Conservation (phyloP, 2,113 vertebrate species). For the Laticauda colubrina region DNA sequence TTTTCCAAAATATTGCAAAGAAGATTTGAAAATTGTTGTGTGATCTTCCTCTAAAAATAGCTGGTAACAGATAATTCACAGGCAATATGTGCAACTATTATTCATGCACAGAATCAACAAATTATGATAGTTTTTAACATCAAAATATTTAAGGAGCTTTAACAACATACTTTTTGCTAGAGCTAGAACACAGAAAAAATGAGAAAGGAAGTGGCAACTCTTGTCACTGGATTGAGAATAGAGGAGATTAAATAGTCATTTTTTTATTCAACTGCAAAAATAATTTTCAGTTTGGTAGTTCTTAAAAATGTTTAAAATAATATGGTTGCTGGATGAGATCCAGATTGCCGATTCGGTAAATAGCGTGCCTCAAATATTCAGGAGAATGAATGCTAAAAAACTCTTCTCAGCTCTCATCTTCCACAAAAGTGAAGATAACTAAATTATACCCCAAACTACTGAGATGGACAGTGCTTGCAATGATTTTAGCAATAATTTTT, state of each 20-base stretch:
- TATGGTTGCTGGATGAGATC: not conserved
- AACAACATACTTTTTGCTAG: not conserved
- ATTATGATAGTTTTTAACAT: not conserved
- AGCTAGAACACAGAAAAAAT: not conserved
- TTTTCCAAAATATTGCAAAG: not conserved
- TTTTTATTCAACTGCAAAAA: not conserved
- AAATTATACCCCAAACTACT: not conserved
- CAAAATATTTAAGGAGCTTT: not conserved
- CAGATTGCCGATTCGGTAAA: not conserved
- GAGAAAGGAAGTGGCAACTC: not conserved
- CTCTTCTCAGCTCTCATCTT: not conserved
- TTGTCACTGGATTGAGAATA: not conserved
- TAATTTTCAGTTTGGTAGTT: not conserved
- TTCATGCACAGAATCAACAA: not conserved
- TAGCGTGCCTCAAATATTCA: not conserved
- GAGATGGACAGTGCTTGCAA: not conserved
- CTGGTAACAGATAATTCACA: not conserved
- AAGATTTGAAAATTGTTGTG: not conserved
- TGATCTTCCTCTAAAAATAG: not conserved
- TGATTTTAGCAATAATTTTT: not conserved
- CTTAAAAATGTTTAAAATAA: not conserved
- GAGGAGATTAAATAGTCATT: not conserved
- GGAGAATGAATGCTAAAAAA: not conserved
- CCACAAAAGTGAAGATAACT: not conserved
- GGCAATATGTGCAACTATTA: not conserved